Conservation (phyloP, 1,140 invertebrate genomes). For the Formica selysi region DNA sequence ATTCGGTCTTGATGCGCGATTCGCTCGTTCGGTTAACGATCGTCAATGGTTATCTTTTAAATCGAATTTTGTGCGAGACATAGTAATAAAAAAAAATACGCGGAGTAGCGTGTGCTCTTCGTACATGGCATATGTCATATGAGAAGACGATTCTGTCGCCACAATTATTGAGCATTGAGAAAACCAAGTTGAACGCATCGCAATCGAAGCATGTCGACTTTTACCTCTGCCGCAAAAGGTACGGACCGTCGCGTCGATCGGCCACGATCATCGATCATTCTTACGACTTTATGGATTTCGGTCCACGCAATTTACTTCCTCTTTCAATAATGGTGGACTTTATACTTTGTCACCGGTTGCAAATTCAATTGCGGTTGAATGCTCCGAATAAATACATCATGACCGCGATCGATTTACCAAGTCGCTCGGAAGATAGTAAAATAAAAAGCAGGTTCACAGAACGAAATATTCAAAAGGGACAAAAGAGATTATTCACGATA, state of each 20-base stretch:
- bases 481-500: constrained; percentile 40
- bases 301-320: constrained; percentile 52
- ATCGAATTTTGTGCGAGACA: constrained; percentile 58
- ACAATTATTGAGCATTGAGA: constrained; percentile 42
- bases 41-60: constrained; percentile 77
- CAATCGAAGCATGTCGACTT: constrained; percentile 14
- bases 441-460: constrained; percentile 33
- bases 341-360: constrained; percentile 57
- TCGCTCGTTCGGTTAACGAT: constrained; percentile 77
- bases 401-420: constrained; percentile 61
- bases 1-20: constrained; percentile 73
- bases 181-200: constrained; percentile 31
- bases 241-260: constrained; percentile 37
- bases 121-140: constrained; percentile 46
- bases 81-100: constrained; percentile 51
- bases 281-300: constrained; percentile 20
- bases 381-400: constrained; percentile 56
- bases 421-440: constrained; percentile 46
- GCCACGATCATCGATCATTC: constrained; percentile 62
- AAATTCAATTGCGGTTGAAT: constrained; percentile 57
- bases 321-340: constrained; percentile 52
- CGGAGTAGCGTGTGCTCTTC: constrained; percentile 26
- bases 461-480: constrained; percentile 11
- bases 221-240: not conserved
- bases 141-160: constrained; percentile 41